These are phyloP conservation scores for Enteromius thamalakanensis DNA, from an alignment of 2,797 vertebrate genomes.

Conservation along the genomic window DNA sequence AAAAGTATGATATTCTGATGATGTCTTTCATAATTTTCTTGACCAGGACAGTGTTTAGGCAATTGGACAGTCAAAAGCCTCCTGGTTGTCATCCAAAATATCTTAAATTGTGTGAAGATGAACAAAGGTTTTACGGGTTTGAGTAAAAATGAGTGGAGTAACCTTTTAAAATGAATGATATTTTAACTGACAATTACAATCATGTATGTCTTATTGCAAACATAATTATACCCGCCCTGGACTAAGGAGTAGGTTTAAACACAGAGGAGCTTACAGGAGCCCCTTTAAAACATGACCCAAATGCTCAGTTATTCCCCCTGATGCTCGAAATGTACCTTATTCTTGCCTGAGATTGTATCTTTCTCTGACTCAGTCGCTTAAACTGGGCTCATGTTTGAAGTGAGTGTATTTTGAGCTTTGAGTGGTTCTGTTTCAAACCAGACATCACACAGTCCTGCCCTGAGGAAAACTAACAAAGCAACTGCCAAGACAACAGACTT, in stretches of 20 bases:
- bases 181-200: background rate
- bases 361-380: conserved; percentile 34
- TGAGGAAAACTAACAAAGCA: conserved; percentile 59
- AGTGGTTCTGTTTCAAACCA: conserved; percentile 50
- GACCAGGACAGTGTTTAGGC: no score
- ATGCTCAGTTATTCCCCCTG: background rate
- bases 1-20: no score
- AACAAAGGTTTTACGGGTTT: no score
- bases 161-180: background rate
- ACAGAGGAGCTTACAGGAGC: background rate
- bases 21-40: no score
- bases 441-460: conserved; percentile 49
- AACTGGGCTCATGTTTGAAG: conserved; percentile 47
- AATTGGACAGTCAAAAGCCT: no score
- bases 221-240: background rate
- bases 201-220: background rate
- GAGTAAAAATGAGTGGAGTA: no score
- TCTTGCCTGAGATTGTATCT: background rate
- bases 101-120: no score
- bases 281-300: background rate
- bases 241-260: background rate
- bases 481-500: conserved; percentile 59
- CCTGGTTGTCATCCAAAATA: no score
- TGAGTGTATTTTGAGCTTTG: conserved; percentile 52
- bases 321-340: conserved; percentile 24